A percentile compares a stretch with the other conserved stretches of the same genome.
Evolutionary conservation across 2,113 vertebrate species (phyloP).

Genomic region (Charina bottae): DNA sequence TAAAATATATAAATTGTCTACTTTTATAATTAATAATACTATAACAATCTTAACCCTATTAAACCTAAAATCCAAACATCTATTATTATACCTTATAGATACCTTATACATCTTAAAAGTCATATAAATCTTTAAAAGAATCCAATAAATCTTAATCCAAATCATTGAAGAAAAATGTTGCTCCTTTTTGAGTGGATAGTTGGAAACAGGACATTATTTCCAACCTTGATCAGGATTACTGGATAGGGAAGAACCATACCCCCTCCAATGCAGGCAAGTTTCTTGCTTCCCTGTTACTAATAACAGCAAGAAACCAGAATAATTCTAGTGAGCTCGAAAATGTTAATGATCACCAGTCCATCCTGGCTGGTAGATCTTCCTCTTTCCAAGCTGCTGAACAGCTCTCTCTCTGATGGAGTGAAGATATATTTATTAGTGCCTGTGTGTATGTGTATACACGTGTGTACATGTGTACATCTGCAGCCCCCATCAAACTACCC

Average conservation of each 20-base stretch:
- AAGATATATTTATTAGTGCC: neutral
- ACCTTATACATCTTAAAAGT: no score
- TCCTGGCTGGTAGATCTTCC: neutral
- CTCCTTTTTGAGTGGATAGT: neutral
- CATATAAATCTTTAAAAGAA: no score
- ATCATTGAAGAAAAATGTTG: no score
- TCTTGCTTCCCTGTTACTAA: neutral
- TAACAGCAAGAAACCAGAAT: neutral
- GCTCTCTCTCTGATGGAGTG: neutral
- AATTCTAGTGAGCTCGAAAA: neutral
- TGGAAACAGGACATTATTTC: neutral
- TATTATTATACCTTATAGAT: no score
- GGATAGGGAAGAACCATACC: no score
- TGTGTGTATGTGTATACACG: neutral
- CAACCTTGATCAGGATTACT: neutral
- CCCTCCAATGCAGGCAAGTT: neutral
- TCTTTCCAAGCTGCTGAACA: neutral
- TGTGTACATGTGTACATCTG: neutral
- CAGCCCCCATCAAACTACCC: neutral
- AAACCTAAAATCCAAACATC: no score
- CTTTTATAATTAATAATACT: no score
- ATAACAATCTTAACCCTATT: no score
- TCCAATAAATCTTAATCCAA: no score
- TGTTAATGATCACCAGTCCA: neutral
- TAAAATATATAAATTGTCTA: no score